Evolutionary conservation across 1,140 invertebrate genomes (phyloP).

Genomic region (Sycobia sp.): DNA sequence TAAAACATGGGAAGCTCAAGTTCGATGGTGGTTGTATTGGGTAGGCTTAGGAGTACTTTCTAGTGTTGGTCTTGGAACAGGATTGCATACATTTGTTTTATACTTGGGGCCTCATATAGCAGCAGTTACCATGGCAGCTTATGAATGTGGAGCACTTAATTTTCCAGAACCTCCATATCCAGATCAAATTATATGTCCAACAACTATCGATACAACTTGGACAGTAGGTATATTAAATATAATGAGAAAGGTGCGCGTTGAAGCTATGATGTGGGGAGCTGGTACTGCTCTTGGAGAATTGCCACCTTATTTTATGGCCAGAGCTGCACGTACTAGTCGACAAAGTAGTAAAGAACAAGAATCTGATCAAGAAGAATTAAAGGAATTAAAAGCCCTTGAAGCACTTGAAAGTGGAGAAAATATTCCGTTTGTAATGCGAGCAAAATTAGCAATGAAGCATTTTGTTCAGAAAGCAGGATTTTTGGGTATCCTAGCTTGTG

Average conservation of each 20-base stretch:
- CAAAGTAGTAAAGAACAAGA: conserved; percentile 52
- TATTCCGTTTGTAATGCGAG: conserved; percentile 73
- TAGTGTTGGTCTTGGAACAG: conserved; percentile 96
- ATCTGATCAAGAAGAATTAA: conserved; percentile 76
- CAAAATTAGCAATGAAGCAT: conserved; percentile 87
- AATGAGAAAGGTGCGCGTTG: conserved; percentile 94
- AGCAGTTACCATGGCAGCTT: conserved; percentile 95
- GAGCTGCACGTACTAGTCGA: conserved; percentile 82
- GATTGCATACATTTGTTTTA: conserved; percentile 96
- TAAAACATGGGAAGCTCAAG: conserved; percentile 62
- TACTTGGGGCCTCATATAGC: conserved; percentile 94
- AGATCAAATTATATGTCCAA: conserved; percentile 83
- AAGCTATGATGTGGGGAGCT: conserved; percentile 97
- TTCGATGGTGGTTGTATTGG: conserved; percentile 90
- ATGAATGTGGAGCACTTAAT: conserved; percentile 92
- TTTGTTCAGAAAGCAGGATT: conserved; percentile 96
- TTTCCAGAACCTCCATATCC: conserved; percentile 94
- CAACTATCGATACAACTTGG: conserved; percentile 65
- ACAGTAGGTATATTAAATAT: conserved; percentile 81
- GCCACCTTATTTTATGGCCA: conserved; percentile 97
- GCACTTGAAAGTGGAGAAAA: conserved; percentile 66
- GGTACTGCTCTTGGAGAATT: conserved; percentile 97
- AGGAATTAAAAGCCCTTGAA: conserved; percentile 77
- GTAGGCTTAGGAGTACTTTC: conserved; percentile 93
- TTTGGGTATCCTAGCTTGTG: conserved; percentile 95